Evolutionary conservation across 2,888 invertebrate species (phyloP), one percentile per base, ranked within the genome.

Genomic region (Ceramica pisi): DNA sequence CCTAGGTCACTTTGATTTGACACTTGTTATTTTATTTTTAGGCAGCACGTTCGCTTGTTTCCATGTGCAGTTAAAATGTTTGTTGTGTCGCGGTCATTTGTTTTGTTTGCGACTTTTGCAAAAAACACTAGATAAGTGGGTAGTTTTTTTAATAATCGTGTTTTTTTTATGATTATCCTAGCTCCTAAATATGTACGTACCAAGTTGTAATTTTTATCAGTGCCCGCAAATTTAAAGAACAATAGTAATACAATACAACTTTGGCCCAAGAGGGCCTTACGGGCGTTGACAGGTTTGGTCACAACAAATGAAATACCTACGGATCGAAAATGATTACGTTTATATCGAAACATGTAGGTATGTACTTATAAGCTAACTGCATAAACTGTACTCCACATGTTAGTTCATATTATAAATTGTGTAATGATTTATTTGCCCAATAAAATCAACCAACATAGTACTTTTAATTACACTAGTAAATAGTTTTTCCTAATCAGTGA

Each of bases 1-100:
- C 77, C 76, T 84, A 86, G 85, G 89, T 89, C 86, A 88, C 87
- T 81, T 89, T 89, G 84, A 81, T 74, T 71, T 71, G 78, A 78
- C 87, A 82, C 65, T 62, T 67, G 57, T 55, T 82, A 76, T 78
- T 80, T 67, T 82, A 76, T 77, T 78, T 82, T 71, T 77, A 70
- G 44, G 9, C 48, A 59, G 35, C 41, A 48, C 10, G 48, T 35
- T 56, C 26, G 35, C 59, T 55, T 75, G 85, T 78, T 62, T 67
- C 75, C 64, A 82, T 59, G 74, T 78, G 56, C 83, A 55, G 50
- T 59, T 41, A 1, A 38, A 63, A 60, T 78, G 51, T 71, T 57
- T 66, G 19, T 23, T 50, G 19, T 23, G 65, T 53, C 19, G 78
- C 57, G 16, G 57, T 2, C 31, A 67, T 41, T 53, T 26, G 57